Conservation (phyloP, 2,113 vertebrate species). For the Peucedramus taeniatus region DNA sequence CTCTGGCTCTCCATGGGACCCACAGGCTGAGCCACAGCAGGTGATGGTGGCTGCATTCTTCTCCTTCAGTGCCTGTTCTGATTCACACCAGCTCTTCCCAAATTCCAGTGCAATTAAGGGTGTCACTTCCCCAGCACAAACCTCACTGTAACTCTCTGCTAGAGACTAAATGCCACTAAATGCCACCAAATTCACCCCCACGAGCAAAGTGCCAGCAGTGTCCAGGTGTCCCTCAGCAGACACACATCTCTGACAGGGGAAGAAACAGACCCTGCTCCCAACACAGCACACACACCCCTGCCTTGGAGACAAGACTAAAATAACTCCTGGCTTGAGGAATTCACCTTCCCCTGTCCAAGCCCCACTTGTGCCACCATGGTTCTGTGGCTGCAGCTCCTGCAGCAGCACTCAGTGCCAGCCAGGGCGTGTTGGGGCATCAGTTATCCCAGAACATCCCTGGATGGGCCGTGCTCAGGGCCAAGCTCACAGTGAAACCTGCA, state of each 20-base stretch:
- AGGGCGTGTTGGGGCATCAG: neutral
- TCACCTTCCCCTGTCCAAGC: neutral
- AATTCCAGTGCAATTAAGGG: neutral
- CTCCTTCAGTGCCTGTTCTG: neutral
- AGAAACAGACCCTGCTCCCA: neutral
- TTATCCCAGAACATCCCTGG: neutral
- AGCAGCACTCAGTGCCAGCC: neutral
- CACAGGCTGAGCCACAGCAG: fast-evolving
- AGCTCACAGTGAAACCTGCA: neutral
- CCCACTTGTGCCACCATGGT: fast-evolving
- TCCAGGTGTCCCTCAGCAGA: neutral
- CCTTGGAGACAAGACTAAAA: neutral
- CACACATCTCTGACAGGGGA: fast-evolving
- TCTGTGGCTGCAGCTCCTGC: fast-evolving
- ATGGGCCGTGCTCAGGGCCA: fast-evolving
- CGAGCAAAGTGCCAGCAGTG: fast-evolving
- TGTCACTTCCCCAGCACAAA: neutral
- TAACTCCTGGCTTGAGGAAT: neutral
- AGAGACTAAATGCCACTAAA: neutral
- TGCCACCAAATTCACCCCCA: neutral
- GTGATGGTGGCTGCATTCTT: fast-evolving
- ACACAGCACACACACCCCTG: fast-evolving
- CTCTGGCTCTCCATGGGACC: neutral
- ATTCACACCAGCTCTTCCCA: neutral
- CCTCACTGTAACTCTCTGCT: neutral